These are phyloP conservation scores for Intellagama lesueurii DNA, from an alignment of 2,797 vertebrate genomes.

Conservation along the genomic window DNA sequence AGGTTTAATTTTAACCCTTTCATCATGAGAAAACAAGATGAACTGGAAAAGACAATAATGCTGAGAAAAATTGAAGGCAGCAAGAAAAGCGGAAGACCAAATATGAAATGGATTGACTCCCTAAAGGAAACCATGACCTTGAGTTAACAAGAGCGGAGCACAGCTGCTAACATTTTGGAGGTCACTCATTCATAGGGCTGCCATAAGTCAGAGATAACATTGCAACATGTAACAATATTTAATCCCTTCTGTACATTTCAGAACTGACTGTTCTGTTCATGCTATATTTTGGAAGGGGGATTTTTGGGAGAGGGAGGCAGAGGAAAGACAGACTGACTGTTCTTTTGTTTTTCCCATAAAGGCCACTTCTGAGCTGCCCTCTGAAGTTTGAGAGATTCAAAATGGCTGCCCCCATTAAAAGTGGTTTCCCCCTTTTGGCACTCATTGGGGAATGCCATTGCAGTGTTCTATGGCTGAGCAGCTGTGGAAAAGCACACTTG, in stretches of 20 bases:
- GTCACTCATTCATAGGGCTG: no score
- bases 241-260: no score
- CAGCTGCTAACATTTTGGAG: no score
- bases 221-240: no score
- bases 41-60: no score
- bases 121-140: no score
- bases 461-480: neutral
- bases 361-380: neutral
- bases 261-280: neutral
- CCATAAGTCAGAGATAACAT: no score
- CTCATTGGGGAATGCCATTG: neutral
- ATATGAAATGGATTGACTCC: no score
- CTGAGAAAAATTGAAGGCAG: neutral
- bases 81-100: no score
- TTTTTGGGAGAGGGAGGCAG: neutral
- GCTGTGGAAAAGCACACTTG: neutral
- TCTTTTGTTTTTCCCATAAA: neutral
- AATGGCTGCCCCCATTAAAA: neutral
- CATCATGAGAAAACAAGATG: no score
- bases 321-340: neutral
- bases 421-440: neutral
- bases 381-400: neutral
- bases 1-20: no score
- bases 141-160: no score
- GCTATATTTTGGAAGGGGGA: neutral